A percentile compares a stretch with the other conserved stretches of the same genome.
phyloP scores from a whole-genome alignment of 2,113 vertebrate genomes.

The Eclectus roratus region DNA sequence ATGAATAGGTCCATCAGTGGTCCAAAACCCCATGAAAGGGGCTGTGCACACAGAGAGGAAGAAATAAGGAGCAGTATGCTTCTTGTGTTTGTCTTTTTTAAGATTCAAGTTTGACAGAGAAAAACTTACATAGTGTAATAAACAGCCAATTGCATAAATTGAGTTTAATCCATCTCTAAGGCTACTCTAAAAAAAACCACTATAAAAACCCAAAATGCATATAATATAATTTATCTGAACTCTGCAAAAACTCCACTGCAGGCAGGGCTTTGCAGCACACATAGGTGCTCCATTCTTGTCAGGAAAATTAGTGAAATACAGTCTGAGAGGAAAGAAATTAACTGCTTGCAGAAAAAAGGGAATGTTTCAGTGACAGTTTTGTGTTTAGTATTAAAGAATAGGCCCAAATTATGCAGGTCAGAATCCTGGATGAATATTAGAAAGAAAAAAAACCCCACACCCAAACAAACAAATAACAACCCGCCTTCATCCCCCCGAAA shows the following conservation, averaged over 20 bases:
- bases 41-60: not conserved
- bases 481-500: not conserved
- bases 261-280: not conserved
- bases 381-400: not conserved
- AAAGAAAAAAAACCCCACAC: too few species aligned
- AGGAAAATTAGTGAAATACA: not conserved
- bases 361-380: not conserved
- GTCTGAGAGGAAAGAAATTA: not conserved
- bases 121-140: not conserved
- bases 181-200: not conserved
- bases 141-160: not conserved
- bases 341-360: not conserved
- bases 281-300: not conserved
- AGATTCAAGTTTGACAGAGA: not conserved
- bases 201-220: not conserved
- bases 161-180: not conserved
- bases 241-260: not conserved
- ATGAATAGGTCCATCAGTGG: not conserved
- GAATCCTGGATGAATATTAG: not conserved
- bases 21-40: not conserved
- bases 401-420: not conserved
- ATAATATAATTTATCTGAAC: not conserved
- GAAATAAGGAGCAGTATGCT: not conserved
- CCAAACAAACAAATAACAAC: not conserved
- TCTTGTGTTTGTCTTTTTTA: not conserved